These are phyloP conservation scores for Engraulis encrasicolus DNA, from an alignment of 2,113 vertebrate species.

Conservation along the genomic window DNA sequence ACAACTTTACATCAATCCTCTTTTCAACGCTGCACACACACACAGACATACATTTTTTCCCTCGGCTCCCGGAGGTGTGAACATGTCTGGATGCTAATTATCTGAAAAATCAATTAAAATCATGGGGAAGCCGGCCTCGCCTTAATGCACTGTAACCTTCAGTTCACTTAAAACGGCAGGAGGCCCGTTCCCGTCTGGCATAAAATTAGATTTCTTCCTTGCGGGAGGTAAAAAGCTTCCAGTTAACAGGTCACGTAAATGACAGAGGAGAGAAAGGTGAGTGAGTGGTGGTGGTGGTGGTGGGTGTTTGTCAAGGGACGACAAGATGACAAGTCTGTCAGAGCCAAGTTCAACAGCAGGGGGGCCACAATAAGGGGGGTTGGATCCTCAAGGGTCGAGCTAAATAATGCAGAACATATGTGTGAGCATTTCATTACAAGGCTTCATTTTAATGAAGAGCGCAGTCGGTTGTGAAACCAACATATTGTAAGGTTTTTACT, in stretches of 20 bases:
- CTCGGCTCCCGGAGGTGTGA: slow-evolving; percentile 50
- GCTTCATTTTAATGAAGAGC: not conserved
- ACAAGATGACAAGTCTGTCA: slow-evolving; percentile 14
- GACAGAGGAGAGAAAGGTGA: slow-evolving; percentile 29
- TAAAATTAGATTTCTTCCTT: slow-evolving; percentile 48
- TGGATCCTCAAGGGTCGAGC: not conserved
- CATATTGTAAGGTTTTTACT: not conserved
- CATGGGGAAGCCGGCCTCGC: slow-evolving; percentile 53
- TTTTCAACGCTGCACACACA: not conserved
- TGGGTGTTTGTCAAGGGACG: not conserved
- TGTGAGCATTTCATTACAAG: not conserved
- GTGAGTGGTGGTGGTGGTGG: too few species aligned
- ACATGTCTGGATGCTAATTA: slow-evolving; percentile 54
- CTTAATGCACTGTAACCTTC: slow-evolving; percentile 54
- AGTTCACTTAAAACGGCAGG: slow-evolving; percentile 56
- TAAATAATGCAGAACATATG: not conserved
- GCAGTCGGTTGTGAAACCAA: not conserved
- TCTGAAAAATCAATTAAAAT: slow-evolving; percentile 57
- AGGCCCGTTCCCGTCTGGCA: slow-evolving; percentile 51
- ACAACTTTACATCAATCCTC: not conserved
- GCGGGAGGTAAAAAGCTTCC: slow-evolving; percentile 51
- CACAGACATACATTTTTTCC: slow-evolving; percentile 29
- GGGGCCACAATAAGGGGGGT: not conserved
- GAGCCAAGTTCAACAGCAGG: slow-evolving; percentile 12
- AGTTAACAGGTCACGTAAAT: slow-evolving; percentile 54